Percentiles rank a stretch among this genome's conserved stretches.
Evolutionary conservation across 2,113 vertebrate species (phyloP).

Genomic region (Mystacornis crossleyi): DNA sequence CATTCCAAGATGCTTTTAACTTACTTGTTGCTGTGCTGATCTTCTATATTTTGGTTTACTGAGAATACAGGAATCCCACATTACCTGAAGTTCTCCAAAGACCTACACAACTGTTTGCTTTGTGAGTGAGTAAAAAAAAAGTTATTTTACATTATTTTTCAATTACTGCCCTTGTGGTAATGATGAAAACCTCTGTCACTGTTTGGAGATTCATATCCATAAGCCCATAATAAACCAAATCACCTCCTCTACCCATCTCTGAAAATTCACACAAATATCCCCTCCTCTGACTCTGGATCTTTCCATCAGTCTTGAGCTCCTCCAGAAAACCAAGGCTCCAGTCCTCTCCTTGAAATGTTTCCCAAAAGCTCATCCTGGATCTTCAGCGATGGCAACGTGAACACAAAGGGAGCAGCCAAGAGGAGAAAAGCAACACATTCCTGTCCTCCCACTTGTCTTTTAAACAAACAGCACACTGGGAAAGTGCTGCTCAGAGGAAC

Average conservation of each 20-base stretch:
- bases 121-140: neutral
- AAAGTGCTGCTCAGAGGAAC: neutral
- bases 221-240: neutral
- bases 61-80: neutral
- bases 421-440: neutral
- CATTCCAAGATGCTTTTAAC: neutral
- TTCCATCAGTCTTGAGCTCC: neutral
- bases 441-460: slow-evolving; percentile 4
- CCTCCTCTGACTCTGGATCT: neutral
- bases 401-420: neutral
- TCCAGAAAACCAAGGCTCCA: neutral
- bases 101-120: neutral
- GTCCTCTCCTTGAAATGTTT: neutral
- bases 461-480: neutral
- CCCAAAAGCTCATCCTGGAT: neutral
- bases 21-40: neutral
- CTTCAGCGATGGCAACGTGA: neutral
- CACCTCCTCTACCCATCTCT: neutral
- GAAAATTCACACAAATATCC: neutral
- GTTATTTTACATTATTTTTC: neutral
- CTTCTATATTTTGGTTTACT: neutral
- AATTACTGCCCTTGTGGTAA: neutral
- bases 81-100: neutral
- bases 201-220: neutral
- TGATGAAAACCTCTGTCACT: neutral